Evolutionary conservation across 2,797 vertebrate species (phyloP).

Genomic region (Malurus splendens): DNA sequence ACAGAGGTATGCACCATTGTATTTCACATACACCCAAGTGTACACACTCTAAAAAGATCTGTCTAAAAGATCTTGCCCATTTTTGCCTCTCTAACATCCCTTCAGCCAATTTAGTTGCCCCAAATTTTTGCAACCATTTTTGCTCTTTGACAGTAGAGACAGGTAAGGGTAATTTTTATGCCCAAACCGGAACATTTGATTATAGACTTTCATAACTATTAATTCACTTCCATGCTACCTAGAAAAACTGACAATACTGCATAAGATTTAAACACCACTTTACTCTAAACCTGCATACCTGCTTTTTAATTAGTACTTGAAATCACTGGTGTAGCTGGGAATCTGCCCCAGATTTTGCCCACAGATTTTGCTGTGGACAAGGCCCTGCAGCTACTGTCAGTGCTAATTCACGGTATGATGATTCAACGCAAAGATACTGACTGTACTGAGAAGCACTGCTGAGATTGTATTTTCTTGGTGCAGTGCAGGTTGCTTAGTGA

Average conservation of each 20-base stretch:
- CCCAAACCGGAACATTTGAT: background rate
- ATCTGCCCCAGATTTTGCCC: no score
- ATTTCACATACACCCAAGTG: background rate
- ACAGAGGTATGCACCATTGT: background rate
- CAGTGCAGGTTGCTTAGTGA: constrained; percentile 58
- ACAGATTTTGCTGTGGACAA: background rate
- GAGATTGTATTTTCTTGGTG: background rate
- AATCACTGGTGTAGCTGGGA: background rate
- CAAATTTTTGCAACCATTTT: background rate
- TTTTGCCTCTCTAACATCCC: background rate
- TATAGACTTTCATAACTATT: background rate
- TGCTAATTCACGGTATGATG: background rate
- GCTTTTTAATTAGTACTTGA: background rate
- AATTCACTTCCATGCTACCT: background rate
- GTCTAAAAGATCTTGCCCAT: background rate
- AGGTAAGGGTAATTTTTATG: background rate
- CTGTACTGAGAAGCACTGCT: background rate
- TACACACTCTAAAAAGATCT: no score
- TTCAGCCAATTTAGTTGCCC: background rate
- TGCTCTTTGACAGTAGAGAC: background rate
- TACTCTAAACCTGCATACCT: background rate
- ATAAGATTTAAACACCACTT: background rate
- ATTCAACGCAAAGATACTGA: background rate
- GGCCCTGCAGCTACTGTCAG: background rate
- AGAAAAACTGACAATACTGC: background rate